Evolutionary conservation across 2,113 vertebrate species (phyloP), one percentile per base, ranked within the genome.

Genomic region (Erythrocercus mccallii): DNA sequence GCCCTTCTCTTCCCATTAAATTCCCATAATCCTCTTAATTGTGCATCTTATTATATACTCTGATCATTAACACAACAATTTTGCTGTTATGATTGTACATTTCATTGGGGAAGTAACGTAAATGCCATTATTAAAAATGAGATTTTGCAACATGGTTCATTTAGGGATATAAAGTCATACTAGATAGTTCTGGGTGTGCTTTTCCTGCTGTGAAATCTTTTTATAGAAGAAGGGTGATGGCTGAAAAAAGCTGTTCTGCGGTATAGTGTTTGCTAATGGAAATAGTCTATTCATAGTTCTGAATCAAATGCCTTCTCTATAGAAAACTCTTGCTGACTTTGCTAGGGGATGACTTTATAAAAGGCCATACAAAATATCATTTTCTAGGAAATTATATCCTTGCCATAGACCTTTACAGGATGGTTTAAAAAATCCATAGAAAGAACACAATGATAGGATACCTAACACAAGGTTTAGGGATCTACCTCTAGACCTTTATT

Each of bases 21-120:
- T 92, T 91, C 79, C 48, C 85, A 88, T 94, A 77, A 77, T 84
- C 44, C 70, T 97, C 69, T 82, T 94, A 96, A 94, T 56, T 78
- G 57, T 90, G 84, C 90, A 91, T 90, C 47, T 92, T 86, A 76
- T 94, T 85, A 90, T 51, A 80, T 19, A 58, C 80, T 85, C 64
- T 90, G 60, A 86, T 94, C 79, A 86, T 94, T 94, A 94, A 86
- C 70, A 84, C 68, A 92, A 93, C 25, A 42, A 33, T 87, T 94
- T 88, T 93, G 58, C 70, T 78, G 81, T 73, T 91, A 47, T 73
- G 88, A 51, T 86, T 64, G 58, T 30, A 85, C 28, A 78, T 95
- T 94, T 84, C 30, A 79, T 40, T 0, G 3, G 51, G 42, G 18
- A 84, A 95, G 58, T 57, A 90, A 79, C 18, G 22, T 51, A 88